Conservation (phyloP, 2,797 vertebrate species). For the Emydoidea blandingii region DNA sequence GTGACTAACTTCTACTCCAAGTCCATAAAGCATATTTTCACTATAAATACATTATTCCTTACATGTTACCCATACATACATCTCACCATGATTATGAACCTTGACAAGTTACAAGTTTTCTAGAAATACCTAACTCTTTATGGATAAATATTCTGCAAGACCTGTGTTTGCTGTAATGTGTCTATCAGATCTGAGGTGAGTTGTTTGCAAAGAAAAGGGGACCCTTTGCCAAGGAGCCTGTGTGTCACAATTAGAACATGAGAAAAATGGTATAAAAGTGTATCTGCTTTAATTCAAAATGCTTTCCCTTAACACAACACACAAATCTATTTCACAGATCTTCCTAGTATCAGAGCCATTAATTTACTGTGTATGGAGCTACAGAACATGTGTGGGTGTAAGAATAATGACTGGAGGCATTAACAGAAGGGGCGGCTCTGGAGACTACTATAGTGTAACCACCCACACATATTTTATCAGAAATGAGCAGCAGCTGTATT, state of each 20-base stretch:
- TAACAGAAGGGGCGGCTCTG: not conserved
- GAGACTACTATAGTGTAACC: not conserved
- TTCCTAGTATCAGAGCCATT: not conserved
- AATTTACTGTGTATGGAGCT: not conserved
- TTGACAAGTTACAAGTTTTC: not conserved
- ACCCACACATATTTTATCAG: not conserved
- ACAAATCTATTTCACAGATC: not conserved
- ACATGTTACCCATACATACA: not conserved
- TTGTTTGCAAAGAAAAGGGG: not conserved
- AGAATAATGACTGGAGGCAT: not conserved
- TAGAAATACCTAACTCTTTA: not conserved
- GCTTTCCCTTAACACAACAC: not conserved
- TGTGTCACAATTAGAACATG: not conserved
- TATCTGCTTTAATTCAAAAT: not conserved
- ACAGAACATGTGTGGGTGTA: conserved; percentile 5
- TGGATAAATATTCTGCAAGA: not conserved
- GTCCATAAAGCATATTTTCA: not conserved
- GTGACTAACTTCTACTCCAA: not conserved
- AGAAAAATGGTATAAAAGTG: not conserved
- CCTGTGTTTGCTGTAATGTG: not conserved
- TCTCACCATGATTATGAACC: not conserved
- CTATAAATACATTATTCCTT: not conserved
- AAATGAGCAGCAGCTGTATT: conserved; percentile 57
- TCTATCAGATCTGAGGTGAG: not conserved
- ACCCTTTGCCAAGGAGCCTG: not conserved